These are phyloP conservation scores for Platycheirus albimanus DNA, from an alignment of 2,888 invertebrate genomes.

Conservation along the genomic window DNA sequence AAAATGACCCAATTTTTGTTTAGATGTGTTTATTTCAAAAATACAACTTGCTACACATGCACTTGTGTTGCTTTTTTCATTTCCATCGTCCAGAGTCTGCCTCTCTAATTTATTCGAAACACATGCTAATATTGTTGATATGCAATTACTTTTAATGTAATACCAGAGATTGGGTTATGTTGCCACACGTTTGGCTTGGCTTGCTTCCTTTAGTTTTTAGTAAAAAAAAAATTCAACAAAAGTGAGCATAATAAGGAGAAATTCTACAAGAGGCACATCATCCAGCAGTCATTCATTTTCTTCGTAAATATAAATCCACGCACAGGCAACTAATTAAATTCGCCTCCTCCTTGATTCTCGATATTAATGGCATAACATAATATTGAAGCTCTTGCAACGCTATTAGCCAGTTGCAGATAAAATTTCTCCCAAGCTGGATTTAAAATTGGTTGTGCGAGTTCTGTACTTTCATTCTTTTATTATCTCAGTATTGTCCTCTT, in stretches of 20 bases:
- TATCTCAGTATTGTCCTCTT: slow-evolving; percentile 21
- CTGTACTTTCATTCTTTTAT: slow-evolving; percentile 20
- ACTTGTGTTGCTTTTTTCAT: slow-evolving; percentile 53
- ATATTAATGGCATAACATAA: slow-evolving; percentile 61
- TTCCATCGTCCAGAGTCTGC: slow-evolving; percentile 26
- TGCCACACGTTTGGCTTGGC: slow-evolving; percentile 55
- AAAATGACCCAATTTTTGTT: slow-evolving; percentile 49
- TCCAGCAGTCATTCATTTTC: slow-evolving; percentile 28
- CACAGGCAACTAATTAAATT: slow-evolving; percentile 65
- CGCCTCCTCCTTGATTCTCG: slow-evolving; percentile 69
- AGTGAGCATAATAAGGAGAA: slow-evolving; percentile 14
- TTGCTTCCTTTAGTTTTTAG: slow-evolving; percentile 23
- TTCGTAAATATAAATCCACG: slow-evolving; percentile 41
- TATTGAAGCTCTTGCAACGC: slow-evolving; percentile 18
- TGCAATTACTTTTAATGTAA: slow-evolving; percentile 69
- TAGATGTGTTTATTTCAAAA: not conserved
- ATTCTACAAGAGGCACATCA: slow-evolving; percentile 39
- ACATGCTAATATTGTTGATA: slow-evolving; percentile 57
- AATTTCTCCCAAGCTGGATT: slow-evolving; percentile 54
- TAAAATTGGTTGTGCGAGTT: slow-evolving; percentile 20
- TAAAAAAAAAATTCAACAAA: not conserved
- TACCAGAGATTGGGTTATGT: slow-evolving; percentile 62
- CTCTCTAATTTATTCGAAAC: slow-evolving; percentile 57
- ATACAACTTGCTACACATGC: slow-evolving; percentile 33
- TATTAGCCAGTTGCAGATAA: slow-evolving; percentile 51